Evolutionary conservation across 2,888 invertebrate species (phyloP).

Genomic region (Eilema depressum): DNA sequence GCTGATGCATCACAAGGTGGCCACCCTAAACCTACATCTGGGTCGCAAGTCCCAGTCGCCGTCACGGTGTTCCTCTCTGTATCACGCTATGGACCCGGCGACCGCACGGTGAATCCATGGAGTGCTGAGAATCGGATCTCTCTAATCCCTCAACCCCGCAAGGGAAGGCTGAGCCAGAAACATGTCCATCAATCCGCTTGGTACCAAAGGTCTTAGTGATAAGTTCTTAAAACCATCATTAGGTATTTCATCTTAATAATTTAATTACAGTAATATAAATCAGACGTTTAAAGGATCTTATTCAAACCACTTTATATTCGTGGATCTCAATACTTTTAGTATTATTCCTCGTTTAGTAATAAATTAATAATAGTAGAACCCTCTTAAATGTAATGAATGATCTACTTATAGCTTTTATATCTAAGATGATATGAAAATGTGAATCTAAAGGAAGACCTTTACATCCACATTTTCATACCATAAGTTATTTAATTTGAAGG

Average conservation of each 20-base stretch:
- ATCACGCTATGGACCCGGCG: too few relatives aligned
- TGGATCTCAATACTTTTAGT: not conserved
- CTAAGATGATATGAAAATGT: not conserved
- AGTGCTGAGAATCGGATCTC: too few relatives aligned
- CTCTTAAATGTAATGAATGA: constrained; percentile 8
- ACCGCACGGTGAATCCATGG: too few relatives aligned
- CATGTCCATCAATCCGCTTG: not conserved
- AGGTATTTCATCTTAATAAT: too few relatives aligned
- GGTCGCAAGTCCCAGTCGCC: too few relatives aligned
- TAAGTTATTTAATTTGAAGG: not conserved
- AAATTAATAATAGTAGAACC: not conserved
- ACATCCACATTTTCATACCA: not conserved
- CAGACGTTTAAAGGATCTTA: not conserved
- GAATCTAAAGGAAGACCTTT: not conserved
- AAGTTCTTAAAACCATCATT: not conserved
- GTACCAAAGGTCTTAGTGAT: not conserved
- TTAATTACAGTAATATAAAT: too few relatives aligned
- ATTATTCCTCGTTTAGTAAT: constrained; percentile 5
- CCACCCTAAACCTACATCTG: too few relatives aligned
- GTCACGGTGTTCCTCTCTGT: too few relatives aligned
- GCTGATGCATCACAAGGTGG: too few relatives aligned
- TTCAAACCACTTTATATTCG: constrained; percentile 3
- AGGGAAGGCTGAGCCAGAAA: too few relatives aligned
- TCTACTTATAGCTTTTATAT: constrained; percentile 7
- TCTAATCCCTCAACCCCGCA: too few relatives aligned